phyloP scores from a whole-genome alignment of 2,797 vertebrate species.

The Sebastes matsubarae region DNA sequence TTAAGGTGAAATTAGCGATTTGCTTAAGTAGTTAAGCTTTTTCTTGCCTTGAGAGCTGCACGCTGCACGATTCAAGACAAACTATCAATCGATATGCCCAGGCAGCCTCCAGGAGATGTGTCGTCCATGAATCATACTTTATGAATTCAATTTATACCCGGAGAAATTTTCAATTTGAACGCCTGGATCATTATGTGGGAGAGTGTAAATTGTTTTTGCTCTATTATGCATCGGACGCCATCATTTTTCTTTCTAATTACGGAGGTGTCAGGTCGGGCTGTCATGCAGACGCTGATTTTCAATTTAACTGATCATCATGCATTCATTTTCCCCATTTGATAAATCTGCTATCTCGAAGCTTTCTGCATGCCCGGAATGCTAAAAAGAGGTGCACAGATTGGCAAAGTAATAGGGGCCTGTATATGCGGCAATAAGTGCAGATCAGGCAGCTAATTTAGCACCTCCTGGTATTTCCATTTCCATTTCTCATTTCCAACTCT shows the following conservation, averaged over 20 bases:
- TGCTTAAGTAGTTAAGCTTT: constrained; percentile 99
- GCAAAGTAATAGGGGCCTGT: constrained; percentile 97
- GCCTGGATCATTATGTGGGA: constrained; percentile 99
- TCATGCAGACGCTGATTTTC: constrained; percentile 99
- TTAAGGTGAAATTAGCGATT: constrained; percentile 99
- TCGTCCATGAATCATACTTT: constrained; percentile 99
- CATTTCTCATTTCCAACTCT: constrained; percentile 99
- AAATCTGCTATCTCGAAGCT: constrained; percentile 99
- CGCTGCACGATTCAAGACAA: constrained; percentile 99
- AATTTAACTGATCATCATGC: constrained; percentile 99
- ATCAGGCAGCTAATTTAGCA: constrained; percentile 99
- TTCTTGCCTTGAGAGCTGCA: constrained; percentile 94
- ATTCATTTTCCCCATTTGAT: constrained; percentile 99
- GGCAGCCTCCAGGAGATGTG: constrained; percentile 98
- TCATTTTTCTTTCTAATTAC: constrained; percentile 99
- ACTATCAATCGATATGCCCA: constrained; percentile 99
- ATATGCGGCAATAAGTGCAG: constrained; percentile 99
- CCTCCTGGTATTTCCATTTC: constrained; percentile 99
- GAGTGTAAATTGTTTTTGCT: constrained; percentile 99
- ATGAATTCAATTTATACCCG: constrained; percentile 99
- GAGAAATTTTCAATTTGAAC: constrained; percentile 99
- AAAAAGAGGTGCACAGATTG: constrained; percentile 96
- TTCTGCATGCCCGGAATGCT: constrained; percentile 98
- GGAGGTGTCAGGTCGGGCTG: constrained; percentile 99
- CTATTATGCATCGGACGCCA: constrained; percentile 99